These are phyloP conservation scores for Coracopsis vasa DNA, from an alignment of 2,113 vertebrate species.

Conservation along the genomic window DNA sequence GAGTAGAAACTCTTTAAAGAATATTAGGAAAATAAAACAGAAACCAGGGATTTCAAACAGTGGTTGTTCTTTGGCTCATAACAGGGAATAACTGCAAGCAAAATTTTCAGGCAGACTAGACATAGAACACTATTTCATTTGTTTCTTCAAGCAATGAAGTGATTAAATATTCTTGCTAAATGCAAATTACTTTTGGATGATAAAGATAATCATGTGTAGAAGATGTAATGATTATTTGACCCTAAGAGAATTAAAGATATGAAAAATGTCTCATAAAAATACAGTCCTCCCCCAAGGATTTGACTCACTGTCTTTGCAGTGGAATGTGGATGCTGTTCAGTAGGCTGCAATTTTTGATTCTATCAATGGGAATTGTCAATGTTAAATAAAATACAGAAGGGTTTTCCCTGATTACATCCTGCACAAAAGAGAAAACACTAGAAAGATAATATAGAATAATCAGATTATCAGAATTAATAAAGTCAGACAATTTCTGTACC, in stretches of 20 bases:
- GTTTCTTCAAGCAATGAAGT: not conserved
- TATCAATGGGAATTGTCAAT: not conserved
- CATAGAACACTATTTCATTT: not conserved
- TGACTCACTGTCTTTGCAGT: not conserved
- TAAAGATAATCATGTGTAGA: not conserved
- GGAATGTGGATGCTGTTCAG: not conserved
- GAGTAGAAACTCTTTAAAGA: not conserved
- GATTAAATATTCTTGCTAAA: constrained; percentile 49
- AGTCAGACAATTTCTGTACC: not conserved
- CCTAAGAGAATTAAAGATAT: constrained; percentile 1
- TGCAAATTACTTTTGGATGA: not conserved
- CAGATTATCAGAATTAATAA: not conserved
- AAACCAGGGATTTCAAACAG: not conserved
- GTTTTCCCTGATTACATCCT: not conserved
- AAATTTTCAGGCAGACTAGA: constrained; percentile 3
- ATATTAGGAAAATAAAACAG: not conserved
- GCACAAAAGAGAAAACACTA: not conserved
- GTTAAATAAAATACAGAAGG: not conserved
- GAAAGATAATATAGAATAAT: not conserved
- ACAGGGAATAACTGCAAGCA: not conserved
- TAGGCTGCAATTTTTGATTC: not conserved
- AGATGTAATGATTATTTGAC: not conserved
- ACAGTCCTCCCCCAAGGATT: not conserved
- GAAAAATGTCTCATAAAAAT: not conserved
- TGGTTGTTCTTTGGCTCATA: not conserved